Evolutionary conservation across 37 sponge, comb jelly and placozoan species (phyloP), one percentile per base, ranked within the genome.

Genomic region (Geodia barretti): DNA sequence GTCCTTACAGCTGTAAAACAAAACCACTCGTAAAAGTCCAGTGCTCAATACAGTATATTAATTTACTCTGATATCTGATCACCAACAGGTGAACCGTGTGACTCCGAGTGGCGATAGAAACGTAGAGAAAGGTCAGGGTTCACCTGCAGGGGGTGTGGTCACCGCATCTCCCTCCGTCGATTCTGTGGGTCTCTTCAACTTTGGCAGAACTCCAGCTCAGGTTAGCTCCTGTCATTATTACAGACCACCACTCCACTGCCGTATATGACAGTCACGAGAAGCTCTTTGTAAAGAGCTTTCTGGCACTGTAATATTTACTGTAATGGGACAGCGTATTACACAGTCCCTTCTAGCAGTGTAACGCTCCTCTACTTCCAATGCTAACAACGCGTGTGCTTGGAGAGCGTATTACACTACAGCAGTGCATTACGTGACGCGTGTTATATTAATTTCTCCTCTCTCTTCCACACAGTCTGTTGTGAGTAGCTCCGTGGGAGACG

Each of bases 171-270:
- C 43, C 8, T 43, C 79, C 4, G 25, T 47, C 0, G 41, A 39
- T 30, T 86, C 86, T 70, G 88, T 71, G 68, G 88, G 88, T 14
- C 75, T 87, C 70, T 40, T 36, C n/a, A 88, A 61, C 43, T 88
- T 88, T 70, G 83, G 78, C 26, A 41, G 88, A 41, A 81, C 83
- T 0, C 88, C 83, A 25, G 34, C 80, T 11, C 83, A 60, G 24
- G 79, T 78, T 68, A 54, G 72, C 17, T 28, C 9, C 33, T 7
- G n/a, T n/a, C 14, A 14, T 35, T 36, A 72, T 34, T 23, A n/a
- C n/a, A n/a, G n/a, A n/a, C n/a, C n/a, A n/a, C n/a, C n/a, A n/a
- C n/a, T n/a, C n/a, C n/a, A n/a, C n/a, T n/a, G n/a, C n/a, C n/a
- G n/a, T n/a, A n/a, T n/a, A n/a, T n/a, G n/a, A n/a, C n/a, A n/a